These are phyloP conservation scores for Salvelinus alpinus DNA, from an alignment of 2,113 vertebrate genomes.

Conservation along the genomic window DNA sequence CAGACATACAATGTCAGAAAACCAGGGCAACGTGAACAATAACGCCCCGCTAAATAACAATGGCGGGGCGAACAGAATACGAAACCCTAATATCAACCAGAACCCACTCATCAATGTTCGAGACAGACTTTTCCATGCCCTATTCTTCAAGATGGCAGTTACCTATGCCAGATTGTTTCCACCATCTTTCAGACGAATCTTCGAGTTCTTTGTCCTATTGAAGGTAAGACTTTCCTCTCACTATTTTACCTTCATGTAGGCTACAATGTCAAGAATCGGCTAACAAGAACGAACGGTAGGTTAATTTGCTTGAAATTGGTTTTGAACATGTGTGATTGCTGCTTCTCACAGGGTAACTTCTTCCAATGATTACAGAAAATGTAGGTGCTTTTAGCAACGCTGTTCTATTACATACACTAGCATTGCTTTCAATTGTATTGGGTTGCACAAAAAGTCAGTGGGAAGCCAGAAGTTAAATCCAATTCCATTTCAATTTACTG, in stretches of 20 bases:
- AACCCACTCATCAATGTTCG: constrained; percentile 96
- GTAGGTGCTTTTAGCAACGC: too few species aligned
- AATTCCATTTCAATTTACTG: too few species aligned
- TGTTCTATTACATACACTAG: too few species aligned
- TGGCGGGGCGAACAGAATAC: constrained; percentile 77
- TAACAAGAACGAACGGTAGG: too few species aligned
- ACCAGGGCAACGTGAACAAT: constrained; percentile 78
- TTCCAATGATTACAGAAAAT: too few species aligned
- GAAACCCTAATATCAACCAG: constrained; percentile 91
- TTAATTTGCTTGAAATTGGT: too few species aligned
- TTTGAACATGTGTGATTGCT: too few species aligned
- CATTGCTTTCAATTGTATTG: too few species aligned
- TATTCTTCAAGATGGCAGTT: constrained; percentile 99
- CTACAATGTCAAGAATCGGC: too few species aligned
- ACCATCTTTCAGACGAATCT: constrained; percentile 90
- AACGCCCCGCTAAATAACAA: constrained; percentile 79
- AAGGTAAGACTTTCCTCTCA: constrained; percentile 78
- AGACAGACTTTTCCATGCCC: constrained; percentile 94
- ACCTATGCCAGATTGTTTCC: constrained; percentile 97
- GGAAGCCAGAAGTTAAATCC: too few species aligned
- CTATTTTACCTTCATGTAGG: background rate
- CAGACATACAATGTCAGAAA: constrained; percentile 78
- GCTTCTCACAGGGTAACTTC: too few species aligned
- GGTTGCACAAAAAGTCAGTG: too few species aligned
- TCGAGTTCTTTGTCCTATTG: constrained; percentile 95